Base-by-base conservation (phyloP, 37 sponge, comb jelly and placozoan genomes). In the Lycopodina hypogea region DNA sequence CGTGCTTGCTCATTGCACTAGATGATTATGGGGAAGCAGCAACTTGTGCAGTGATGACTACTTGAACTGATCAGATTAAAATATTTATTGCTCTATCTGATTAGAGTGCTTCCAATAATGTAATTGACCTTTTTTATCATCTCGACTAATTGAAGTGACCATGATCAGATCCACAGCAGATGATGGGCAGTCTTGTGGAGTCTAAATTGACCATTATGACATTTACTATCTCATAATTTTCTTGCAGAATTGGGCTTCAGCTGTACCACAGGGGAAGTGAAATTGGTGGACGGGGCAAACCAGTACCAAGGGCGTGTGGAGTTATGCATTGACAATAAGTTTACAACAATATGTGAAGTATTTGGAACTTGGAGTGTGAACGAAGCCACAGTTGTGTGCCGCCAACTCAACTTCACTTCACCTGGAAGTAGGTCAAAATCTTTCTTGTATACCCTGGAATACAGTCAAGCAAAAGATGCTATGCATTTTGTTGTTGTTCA, bases 291-390 rank as follows among this genome's bases (percentile, higher is more conserved):
- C 6, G 83, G 87, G 22, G 39, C 2, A 48, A 68, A 48, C 29
- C 14, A 24, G 0, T 67, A 65, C 39, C 74, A 72, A n/a, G 86
- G 86, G 23, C 50, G 86, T 12, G 86, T 86, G 24, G 86, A 86
- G 55, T 58, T 79, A 26, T 86, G 80, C 56, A 7, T 71, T 1
- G 22, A 17, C 19, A 76, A 76, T 41, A 61, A 40, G 35, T 79
- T 40, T n/a, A 53, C 72, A 11, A 72, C 74, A 34, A 55, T 86
- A 29, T 86, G 86, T 41, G 69, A 76, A 55, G 69, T 68, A 42
- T n/a, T n/a, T n/a, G 35, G 52, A 2, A 51, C 3, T 12, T 83
- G 84, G 84, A 45, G 62, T 9, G 7, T 14, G 1, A 23, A 2
- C 0, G 84, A 76, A 24, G 84, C 84, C 58, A 24, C 2, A 1